Conservation (phyloP, 2,888 invertebrate species). For the Harpagoxenus sublaevis region DNA sequence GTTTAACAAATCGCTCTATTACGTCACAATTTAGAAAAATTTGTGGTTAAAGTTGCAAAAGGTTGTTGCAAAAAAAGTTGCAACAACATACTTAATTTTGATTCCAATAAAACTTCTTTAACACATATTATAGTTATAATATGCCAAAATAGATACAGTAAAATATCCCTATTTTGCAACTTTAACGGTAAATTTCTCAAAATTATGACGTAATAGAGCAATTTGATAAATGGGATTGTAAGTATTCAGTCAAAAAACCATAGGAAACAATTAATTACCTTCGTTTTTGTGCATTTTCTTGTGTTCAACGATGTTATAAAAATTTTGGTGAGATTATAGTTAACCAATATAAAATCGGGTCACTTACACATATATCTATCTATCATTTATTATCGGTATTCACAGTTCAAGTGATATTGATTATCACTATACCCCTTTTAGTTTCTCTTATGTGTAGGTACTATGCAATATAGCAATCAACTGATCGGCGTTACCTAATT, state of each 20-base stretch:
- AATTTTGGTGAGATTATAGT: not conserved
- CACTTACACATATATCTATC: not conserved
- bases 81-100: not conserved
- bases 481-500: not conserved
- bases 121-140: not conserved
- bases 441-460: not conserved
- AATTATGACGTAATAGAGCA: not conserved
- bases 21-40: no score
- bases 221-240: not conserved
- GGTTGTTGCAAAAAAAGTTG: no score
- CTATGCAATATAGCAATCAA: not conserved
- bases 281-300: not conserved
- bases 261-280: not conserved
- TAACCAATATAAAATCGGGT: not conserved
- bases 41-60: no score
- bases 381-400: constrained; percentile 7
- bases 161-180: not conserved
- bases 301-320: not conserved
- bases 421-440: not conserved
- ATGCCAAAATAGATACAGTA: not conserved
- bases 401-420: constrained; percentile 7
- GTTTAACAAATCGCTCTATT: no score
- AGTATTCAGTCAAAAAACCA: not conserved
- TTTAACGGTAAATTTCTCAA: not conserved
- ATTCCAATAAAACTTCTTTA: not conserved